These are phyloP conservation scores for Lutjanus argentimaculatus DNA, from an alignment of 2,797 vertebrate species.

Conservation along the genomic window DNA sequence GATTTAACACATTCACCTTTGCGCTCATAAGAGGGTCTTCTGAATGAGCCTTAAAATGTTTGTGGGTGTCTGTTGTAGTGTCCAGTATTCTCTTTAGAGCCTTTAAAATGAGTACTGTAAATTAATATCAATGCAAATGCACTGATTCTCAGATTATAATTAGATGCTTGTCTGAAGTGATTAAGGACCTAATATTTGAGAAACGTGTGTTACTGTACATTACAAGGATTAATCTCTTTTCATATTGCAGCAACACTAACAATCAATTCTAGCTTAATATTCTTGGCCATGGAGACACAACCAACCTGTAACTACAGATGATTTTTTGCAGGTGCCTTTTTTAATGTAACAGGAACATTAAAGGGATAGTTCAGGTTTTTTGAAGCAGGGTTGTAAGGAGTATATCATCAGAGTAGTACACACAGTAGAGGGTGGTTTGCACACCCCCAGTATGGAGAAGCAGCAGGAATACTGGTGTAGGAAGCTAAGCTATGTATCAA, in stretches of 20 bases:
- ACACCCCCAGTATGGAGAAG: no score
- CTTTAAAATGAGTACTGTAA: background rate
- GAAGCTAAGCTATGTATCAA: no score
- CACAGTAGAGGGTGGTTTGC: no score
- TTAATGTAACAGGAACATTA: background rate
- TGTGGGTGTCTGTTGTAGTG: background rate
- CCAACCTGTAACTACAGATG: background rate
- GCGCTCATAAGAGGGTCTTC: background rate
- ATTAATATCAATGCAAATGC: background rate
- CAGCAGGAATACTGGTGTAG: no score
- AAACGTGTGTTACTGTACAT: background rate
- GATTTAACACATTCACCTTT: background rate
- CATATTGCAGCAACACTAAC: background rate
- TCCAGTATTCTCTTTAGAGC: background rate
- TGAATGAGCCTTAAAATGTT: background rate
- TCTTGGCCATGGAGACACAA: background rate
- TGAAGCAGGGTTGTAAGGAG: no score
- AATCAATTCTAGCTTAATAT: background rate
- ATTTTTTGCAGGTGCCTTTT: background rate
- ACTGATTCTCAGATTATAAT: background rate
- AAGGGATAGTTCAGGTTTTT: no score
- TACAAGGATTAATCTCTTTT: no score
- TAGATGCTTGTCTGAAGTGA: conserved; percentile 9
- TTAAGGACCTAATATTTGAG: background rate
- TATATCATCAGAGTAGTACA: no score